Evolutionary conservation across 2,888 invertebrate genomes (phyloP), one percentile per base, ranked within the genome.

Genomic region (Lysandra bellargus): DNA sequence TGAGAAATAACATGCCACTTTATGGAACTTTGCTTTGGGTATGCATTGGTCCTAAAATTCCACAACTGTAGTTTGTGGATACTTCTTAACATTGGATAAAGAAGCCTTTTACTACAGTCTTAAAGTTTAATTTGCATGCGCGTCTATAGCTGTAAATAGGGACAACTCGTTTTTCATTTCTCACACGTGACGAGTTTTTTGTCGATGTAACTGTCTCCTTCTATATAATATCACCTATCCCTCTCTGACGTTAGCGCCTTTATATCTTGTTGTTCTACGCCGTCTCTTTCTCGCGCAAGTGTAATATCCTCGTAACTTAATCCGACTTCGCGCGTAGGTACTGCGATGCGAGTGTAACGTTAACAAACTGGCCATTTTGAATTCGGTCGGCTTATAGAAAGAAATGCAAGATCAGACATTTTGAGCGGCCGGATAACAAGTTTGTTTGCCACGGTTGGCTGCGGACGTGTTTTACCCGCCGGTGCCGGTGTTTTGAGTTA

Each of bases 381-480:
- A 90, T 84, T 89, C 82, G 83, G 86, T 84, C 79, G 90, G 84
- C 78, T 91, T 87, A 85, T 88, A 89, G 86, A 88, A 86, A 86
- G 88, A 88, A 88, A 90, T 85, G 87, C 84, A 86, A 85, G 88
- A 86, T 84, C 84, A 84, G 84, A 83, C 80, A 85, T 83, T 85
- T 84, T 83, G 81, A 82, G 82, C 82, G 87, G 85, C 84, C 84
- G 86, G 81, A 83, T 82, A 84, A 84, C 90, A 89, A 90, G 92
- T 92, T 92, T 89, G 91, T 91, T 89, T 89, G 88, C 87, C 85
- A 87, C 90, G 88, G 87, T 88, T 87, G 88, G 87, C 86, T 86
- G 86, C 88, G 91, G 87, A 87, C 87, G 92, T 90, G 92, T 90
- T 84, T 87, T 86, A 87, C 87, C 83, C 85, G 69, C 69, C 69